A percentile compares a stretch with the other conserved stretches of the same genome.
phyloP scores from a whole-genome alignment of 1,140 invertebrate genomes.

The Drosophila biarmipes region DNA sequence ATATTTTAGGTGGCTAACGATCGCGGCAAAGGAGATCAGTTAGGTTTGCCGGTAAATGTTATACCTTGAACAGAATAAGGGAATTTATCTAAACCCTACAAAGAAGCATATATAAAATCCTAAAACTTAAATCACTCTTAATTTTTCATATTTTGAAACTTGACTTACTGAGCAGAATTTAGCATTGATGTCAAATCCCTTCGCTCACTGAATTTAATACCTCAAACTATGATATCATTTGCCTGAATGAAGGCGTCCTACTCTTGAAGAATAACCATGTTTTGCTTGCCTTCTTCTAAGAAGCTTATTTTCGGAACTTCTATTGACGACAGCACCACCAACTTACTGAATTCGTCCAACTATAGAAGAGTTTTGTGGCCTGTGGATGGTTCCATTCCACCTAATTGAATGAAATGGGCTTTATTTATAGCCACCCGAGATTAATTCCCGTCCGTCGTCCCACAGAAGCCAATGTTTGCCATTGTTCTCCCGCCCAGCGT shows the following conservation, averaged over 20 bases:
- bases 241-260: neutral
- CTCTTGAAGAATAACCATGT: neutral
- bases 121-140: too few relatives aligned
- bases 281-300: neutral
- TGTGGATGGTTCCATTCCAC: constrained; percentile 22
- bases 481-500: constrained; percentile 29
- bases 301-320: neutral
- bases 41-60: neutral
- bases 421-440: constrained; percentile 40
- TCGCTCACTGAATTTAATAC: neutral
- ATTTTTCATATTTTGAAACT: too few relatives aligned
- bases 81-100: too few relatives aligned
- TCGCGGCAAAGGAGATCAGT: neutral
- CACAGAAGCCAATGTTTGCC: constrained; percentile 38
- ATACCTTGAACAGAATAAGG: too few relatives aligned
- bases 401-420: constrained; percentile 40
- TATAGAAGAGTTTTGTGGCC: constrained; percentile 3
- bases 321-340: neutral
- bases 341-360: constrained; percentile 3
- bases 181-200: neutral
- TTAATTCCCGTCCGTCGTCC: constrained; percentile 35
- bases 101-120: too few relatives aligned
- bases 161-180: too few relatives aligned
- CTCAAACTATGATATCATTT: neutral
- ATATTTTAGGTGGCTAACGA: neutral